Percentiles rank a stretch among this genome's conserved stretches.
Evolutionary conservation across 2,888 invertebrate species (phyloP).

Genomic region (Scelioninae gen. 1): DNA sequence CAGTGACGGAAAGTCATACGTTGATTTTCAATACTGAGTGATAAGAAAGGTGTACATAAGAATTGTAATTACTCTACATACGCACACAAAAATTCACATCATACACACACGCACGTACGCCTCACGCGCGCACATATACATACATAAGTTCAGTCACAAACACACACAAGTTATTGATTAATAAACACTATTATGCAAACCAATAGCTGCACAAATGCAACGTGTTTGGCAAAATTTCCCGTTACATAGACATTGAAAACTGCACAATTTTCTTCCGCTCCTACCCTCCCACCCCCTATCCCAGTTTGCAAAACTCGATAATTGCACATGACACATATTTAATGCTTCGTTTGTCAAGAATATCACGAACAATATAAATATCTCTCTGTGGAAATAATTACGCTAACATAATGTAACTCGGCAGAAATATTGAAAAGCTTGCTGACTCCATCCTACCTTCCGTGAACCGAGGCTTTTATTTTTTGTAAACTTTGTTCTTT

Average conservation of each 20-base stretch:
- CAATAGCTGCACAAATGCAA: conserved; percentile 43
- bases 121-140: too few relatives aligned
- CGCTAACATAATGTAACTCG: conserved; percentile 46
- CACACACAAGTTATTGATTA: conserved; percentile 25
- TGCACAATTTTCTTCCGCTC: conserved; percentile 25
- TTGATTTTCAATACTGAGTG: background rate
- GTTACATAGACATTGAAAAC: conserved; percentile 39
- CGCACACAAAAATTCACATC: conserved; percentile 1
- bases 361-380: conserved; percentile 32
- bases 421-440: conserved; percentile 72
- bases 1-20: too few relatives aligned
- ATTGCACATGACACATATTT: conserved; percentile 44
- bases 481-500: conserved; percentile 20
- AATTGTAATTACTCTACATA: background rate
- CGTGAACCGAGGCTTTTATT: conserved; percentile 18
- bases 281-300: too few relatives aligned
- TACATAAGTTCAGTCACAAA: too few relatives aligned
- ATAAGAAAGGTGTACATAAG: too few relatives aligned
- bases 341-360: conserved; percentile 47
- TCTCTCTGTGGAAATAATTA: conserved; percentile 32
- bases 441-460: conserved; percentile 62
- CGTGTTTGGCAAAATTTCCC: conserved; percentile 27
- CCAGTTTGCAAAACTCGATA: conserved; percentile 35
- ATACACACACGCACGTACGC: conserved; percentile 20
- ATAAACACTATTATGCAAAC: conserved; percentile 42